These are phyloP conservation scores for Melinopterus prodromus DNA, from an alignment of 2,888 invertebrate species.

Conservation along the genomic window DNA sequence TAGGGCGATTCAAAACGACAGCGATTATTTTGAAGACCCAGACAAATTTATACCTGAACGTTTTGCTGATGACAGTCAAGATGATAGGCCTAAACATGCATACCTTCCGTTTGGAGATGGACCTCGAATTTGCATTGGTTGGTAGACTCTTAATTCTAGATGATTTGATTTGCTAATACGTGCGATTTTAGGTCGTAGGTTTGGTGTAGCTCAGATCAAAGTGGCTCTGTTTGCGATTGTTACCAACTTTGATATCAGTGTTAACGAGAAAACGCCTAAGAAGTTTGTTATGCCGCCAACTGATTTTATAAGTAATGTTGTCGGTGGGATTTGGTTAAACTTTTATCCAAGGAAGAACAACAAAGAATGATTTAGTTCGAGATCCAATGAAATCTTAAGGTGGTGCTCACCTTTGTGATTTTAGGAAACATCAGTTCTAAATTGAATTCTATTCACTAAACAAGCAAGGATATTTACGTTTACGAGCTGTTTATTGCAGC, in stretches of 20 bases:
- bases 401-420: no score
- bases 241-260: slow-evolving; percentile 51
- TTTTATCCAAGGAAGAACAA: slow-evolving; percentile 38
- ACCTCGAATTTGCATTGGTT: slow-evolving; percentile 50
- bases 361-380: background rate
- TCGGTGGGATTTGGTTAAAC: slow-evolving; percentile 50
- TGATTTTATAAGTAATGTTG: slow-evolving; percentile 47
- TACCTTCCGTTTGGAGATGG: slow-evolving; percentile 52
- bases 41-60: slow-evolving; percentile 58
- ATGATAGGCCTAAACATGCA: slow-evolving; percentile 45
- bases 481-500: no score
- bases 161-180: slow-evolving; percentile 18
- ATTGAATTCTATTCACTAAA: no score
- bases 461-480: no score
- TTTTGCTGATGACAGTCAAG: slow-evolving; percentile 51
- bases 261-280: slow-evolving; percentile 45
- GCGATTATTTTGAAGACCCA: slow-evolving; percentile 56
- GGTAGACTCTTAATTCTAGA: background rate
- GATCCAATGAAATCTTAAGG: no score
- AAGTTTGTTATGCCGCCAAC: slow-evolving; percentile 46
- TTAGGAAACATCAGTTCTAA: no score
- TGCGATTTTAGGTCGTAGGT: slow-evolving; percentile 45
- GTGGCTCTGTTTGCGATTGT: slow-evolving; percentile 54
- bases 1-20: slow-evolving; percentile 54
- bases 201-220: slow-evolving; percentile 54